These are phyloP conservation scores for Carassius carassius DNA, from an alignment of 2,113 vertebrate genomes.

Conservation along the genomic window DNA sequence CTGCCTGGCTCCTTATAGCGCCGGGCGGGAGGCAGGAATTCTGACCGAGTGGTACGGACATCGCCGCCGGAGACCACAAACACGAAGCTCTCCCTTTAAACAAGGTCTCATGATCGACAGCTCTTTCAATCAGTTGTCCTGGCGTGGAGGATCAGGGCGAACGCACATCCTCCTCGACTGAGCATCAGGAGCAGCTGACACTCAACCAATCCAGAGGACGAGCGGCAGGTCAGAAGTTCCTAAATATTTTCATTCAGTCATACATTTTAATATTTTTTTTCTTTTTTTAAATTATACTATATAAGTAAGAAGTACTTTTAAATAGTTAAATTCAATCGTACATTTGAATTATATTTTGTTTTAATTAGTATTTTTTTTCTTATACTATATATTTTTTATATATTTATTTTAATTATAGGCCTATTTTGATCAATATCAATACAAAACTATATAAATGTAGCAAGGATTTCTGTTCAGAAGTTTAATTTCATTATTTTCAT, in stretches of 20 bases:
- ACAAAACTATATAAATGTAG: neutral
- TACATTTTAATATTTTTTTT: neutral
- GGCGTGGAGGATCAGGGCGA: slow-evolving; percentile 65
- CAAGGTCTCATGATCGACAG: slow-evolving; percentile 83
- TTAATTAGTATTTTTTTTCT: neutral
- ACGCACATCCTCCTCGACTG: neutral
- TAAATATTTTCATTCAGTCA: neutral
- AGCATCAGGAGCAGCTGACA: slow-evolving; percentile 5
- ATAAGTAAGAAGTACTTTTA: neutral
- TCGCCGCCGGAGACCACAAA: slow-evolving; percentile 84
- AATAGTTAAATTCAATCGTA: too few species aligned
- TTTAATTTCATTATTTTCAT: neutral
- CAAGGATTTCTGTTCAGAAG: neutral
- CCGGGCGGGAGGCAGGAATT: slow-evolving; percentile 81
- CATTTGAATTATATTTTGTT: too few species aligned
- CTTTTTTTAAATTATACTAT: neutral
- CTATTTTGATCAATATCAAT: neutral
- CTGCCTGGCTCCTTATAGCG: slow-evolving; percentile 84
- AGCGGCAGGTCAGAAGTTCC: neutral
- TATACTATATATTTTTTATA: neutral
- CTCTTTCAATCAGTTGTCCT: slow-evolving; percentile 72
- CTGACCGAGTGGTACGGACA: slow-evolving; percentile 90
- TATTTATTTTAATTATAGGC: neutral
- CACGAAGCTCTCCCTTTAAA: slow-evolving; percentile 81
- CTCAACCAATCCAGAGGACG: neutral